phyloP scores from a whole-genome alignment of 2,888 invertebrate species.

The Gymnosoma rotundatum region DNA sequence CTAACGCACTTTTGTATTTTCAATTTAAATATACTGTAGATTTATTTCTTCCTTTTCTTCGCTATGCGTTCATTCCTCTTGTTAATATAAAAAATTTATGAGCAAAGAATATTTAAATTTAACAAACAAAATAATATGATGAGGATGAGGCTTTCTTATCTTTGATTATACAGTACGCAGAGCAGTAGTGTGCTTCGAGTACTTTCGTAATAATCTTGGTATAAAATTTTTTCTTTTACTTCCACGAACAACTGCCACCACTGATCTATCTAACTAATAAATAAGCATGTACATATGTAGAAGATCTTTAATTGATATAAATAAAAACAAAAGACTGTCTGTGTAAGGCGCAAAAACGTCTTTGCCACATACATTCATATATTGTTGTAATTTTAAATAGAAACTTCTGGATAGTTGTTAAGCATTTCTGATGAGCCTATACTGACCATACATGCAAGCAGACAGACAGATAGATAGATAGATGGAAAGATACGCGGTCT shows the following conservation, averaged over 20 bases:
- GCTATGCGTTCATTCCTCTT: not conserved
- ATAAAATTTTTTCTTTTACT: conserved; percentile 44
- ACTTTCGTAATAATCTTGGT: conserved; percentile 59
- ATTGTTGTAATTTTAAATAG: conserved; percentile 32
- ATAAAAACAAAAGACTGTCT: conserved; percentile 38
- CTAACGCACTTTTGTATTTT: conserved; percentile 60
- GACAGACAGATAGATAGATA: conserved; percentile 5
- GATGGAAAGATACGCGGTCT: conserved; percentile 65
- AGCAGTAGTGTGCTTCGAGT: conserved; percentile 20
- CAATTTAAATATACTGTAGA: conserved; percentile 28
- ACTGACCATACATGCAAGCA: not conserved
- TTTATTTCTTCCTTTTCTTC: conserved; percentile 24
- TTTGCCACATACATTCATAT: conserved; percentile 34
- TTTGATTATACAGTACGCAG: conserved; percentile 34
- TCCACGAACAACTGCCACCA: conserved; percentile 10
- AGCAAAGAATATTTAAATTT: not conserved
- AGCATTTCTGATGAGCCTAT: conserved; percentile 23
- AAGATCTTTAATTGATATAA: conserved; percentile 57
- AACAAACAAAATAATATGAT: conserved; percentile 8
- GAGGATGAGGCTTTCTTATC: conserved; percentile 56
- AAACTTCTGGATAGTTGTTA: conserved; percentile 36
- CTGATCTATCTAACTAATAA: not conserved
- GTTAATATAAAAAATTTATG: not conserved
- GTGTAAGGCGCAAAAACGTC: conserved; percentile 21
- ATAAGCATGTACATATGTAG: not conserved